Evolutionary conservation across 1,140 invertebrate species (phyloP).

Genomic region (Ceratitis capitata): DNA sequence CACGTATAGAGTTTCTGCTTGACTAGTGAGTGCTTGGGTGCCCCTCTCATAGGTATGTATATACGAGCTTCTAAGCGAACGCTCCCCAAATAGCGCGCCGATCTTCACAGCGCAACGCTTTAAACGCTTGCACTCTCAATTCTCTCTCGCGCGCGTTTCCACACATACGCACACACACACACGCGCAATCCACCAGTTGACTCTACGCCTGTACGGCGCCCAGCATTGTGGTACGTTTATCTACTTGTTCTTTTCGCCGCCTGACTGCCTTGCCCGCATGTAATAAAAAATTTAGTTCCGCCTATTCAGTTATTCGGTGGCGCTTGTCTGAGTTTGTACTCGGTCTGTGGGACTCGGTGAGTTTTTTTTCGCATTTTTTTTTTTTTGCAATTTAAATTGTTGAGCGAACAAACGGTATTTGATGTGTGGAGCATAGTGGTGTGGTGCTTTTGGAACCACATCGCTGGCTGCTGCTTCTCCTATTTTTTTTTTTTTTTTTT

Average conservation of each 20-base stretch:
- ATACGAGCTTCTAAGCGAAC: too few species aligned
- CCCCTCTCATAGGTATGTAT: too few species aligned
- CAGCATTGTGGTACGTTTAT: neutral
- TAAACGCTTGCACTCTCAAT: neutral
- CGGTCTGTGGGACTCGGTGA: neutral
- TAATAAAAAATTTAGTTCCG: constrained; percentile 21
- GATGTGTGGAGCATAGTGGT: neutral
- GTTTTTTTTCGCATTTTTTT: neutral
- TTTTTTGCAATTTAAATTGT: too few species aligned
- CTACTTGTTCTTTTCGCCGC: neutral
- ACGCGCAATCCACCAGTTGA: neutral
- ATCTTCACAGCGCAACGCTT: too few species aligned
- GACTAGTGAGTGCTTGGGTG: neutral
- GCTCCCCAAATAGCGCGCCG: neutral
- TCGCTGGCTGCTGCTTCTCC: neutral
- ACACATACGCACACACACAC: neutral
- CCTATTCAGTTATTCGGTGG: constrained; percentile 32
- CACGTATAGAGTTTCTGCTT: neutral
- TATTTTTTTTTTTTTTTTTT: too few species aligned
- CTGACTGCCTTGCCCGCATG: neutral
- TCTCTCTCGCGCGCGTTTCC: neutral
- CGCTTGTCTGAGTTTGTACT: constrained; percentile 27
- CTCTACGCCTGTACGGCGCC: neutral
- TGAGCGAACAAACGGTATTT: neutral
- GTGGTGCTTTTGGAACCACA: neutral